Percentiles rank a stretch among this genome's conserved stretches.
These are phyloP conservation scores for Syrrhaptes paradoxus DNA, from an alignment of 2,113 vertebrate genomes.

Conservation along the genomic window DNA sequence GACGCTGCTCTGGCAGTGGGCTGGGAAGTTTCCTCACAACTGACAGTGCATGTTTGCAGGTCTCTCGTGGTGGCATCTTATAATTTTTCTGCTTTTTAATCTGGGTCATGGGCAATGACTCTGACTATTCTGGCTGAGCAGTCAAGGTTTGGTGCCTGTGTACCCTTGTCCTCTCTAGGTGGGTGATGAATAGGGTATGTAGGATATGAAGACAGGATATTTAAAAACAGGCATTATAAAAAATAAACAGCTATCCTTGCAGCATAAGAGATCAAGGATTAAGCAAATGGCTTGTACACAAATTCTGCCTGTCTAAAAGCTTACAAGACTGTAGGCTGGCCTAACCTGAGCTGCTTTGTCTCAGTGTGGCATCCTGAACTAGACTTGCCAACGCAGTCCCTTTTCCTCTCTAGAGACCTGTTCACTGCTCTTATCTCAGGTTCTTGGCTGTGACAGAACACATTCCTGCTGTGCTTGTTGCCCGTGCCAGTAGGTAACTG, in stretches of 20 bases:
- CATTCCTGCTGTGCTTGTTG: neutral
- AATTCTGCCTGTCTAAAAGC: neutral
- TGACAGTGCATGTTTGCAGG: neutral
- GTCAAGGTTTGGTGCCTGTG: neutral
- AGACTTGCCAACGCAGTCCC: neutral
- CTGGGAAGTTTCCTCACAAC: neutral
- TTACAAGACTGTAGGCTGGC: rapidly evolving
- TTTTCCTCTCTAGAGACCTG: neutral
- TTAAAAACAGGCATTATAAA: neutral
- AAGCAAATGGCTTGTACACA: neutral
- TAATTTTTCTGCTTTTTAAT: neutral
- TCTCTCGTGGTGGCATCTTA: rapidly evolving
- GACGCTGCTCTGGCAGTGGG: neutral
- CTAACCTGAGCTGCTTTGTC: neutral
- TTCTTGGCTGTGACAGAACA: neutral
- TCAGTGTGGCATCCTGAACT: neutral
- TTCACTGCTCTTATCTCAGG: neutral
- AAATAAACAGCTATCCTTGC: neutral
- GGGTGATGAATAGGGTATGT: neutral
- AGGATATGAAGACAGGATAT: neutral
- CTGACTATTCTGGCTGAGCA: neutral
- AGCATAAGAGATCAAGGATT: neutral
- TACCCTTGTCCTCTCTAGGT: neutral
- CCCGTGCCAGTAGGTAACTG: neutral
- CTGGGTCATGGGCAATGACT: neutral